phyloP scores from a whole-genome alignment of 2,888 invertebrate species.

The Oconnorella tubifera region DNA sequence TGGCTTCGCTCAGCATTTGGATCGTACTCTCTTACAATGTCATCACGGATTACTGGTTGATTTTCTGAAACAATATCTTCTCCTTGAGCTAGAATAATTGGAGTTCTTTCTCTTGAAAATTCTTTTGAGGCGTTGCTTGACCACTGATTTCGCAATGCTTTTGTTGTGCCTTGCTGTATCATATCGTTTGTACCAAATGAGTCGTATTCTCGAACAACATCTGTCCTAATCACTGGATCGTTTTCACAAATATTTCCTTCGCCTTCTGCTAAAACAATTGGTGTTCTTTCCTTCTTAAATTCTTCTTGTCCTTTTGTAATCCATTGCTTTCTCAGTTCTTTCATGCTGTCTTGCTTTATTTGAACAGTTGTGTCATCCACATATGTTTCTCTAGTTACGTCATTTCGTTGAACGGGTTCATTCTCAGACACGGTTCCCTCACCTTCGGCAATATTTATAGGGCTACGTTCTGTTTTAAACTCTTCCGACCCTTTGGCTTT shows the following conservation, averaged over 20 bases:
- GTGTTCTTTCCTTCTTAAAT: background rate
- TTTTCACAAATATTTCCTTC: constrained; percentile 15
- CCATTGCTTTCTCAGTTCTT: constrained; percentile 11
- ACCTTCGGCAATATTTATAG: constrained; percentile 13
- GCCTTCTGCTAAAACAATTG: constrained; percentile 12
- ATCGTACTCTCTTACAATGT: background rate
- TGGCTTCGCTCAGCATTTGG: background rate
- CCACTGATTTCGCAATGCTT: background rate
- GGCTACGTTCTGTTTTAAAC: background rate
- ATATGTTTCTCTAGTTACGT: too few relatives aligned
- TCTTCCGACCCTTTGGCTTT: constrained; percentile 2
- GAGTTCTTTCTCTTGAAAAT: constrained; percentile 3
- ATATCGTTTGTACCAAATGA: too few relatives aligned
- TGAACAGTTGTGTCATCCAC: constrained; percentile 1
- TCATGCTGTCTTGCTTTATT: background rate
- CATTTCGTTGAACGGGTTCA: constrained; percentile 11
- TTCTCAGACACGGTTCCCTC: constrained; percentile 7
- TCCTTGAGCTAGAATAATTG: constrained; percentile 7
- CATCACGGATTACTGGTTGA: background rate
- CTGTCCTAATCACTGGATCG: constrained; percentile 10
- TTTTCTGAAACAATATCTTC: constrained; percentile 5
- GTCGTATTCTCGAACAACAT: too few relatives aligned
- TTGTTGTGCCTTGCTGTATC: constrained; percentile 2
- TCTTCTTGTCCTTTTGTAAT: constrained; percentile 1
- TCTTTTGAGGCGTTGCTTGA: background rate